Evolutionary conservation across 2,888 invertebrate genomes (phyloP).

Genomic region (Acrocera orbiculus): DNA sequence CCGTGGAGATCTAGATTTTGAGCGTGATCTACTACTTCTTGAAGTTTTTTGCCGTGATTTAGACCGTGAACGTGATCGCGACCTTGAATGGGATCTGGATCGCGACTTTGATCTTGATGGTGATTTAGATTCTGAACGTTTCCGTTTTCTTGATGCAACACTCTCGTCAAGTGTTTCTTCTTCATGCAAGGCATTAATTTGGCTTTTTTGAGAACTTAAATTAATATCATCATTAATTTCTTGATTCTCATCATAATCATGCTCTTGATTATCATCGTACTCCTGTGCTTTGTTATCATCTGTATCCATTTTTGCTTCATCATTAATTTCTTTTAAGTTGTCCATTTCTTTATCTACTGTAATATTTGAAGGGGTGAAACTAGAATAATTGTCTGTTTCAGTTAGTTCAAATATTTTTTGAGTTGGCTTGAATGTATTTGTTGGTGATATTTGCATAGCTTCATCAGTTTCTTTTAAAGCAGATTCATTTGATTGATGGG

Average conservation of each 20-base stretch:
- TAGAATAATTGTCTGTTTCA: too few species aligned
- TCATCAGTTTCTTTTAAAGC: too few species aligned
- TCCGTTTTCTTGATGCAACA: too few species aligned
- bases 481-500: too few species aligned
- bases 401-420: too few species aligned
- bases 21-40: slow-evolving; percentile 13
- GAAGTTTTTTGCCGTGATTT: neutral
- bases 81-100: slow-evolving; percentile 19
- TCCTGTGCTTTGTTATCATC: slow-evolving; percentile 20
- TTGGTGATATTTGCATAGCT: too few species aligned
- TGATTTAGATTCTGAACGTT: slow-evolving; percentile 8
- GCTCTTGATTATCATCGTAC: slow-evolving; percentile 15
- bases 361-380: too few species aligned
- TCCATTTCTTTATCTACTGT: too few species aligned
- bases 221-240: neutral
- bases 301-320: slow-evolving; percentile 23
- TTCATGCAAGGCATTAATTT: too few species aligned
- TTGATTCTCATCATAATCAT: slow-evolving; percentile 14
- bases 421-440: too few species aligned
- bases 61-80: slow-evolving; percentile 15
- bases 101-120: slow-evolving; percentile 6
- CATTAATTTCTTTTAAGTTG: slow-evolving; percentile 3
- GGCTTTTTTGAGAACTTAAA: too few species aligned
- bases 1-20: slow-evolving; percentile 16
- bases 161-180: too few species aligned